Evolutionary conservation across 2,797 vertebrate genomes (phyloP), one percentile per base, ranked within the genome.

Genomic region (Pogoniulus pusillus): DNA sequence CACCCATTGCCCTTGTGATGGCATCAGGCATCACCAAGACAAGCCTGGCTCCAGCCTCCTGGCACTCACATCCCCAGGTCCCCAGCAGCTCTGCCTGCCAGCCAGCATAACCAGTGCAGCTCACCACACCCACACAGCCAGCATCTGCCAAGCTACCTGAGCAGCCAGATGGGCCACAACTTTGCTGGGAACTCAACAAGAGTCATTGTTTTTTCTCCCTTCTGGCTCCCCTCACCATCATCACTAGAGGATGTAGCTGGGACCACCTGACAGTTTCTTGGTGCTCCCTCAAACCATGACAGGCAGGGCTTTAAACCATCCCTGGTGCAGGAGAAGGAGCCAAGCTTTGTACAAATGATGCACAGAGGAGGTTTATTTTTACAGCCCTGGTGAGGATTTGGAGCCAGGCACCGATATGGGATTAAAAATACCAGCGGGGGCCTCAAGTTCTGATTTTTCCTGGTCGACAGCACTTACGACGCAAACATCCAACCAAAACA

Each of bases 391-490:
- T 8, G 78, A 84, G 81, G 45, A 63, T 93, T 85, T 49, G 0
- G 6, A 89, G 87, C 63, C 18, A 69, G 77, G 87, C 87, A 64
- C 73, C 2, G 1, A 27, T 27, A 75, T 0, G 7, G 82, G 64
- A 41, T 77, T 91, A 82, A 95, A 94, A 94, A 93, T 81, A 93
- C 32, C 82, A 26, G 60, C 1, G 2, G 68, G 39, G 77, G n/a
- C 91, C 89, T 89, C 1, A 1, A 64, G 60, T 30, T 76, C 88
- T 84, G 87, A 15, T 91, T 86, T 72, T 35, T 51, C 68, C 82
- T 2, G 1, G 79, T 86, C 80, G 13, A 23, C 9, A 8, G 12
- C 64, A 20, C 57, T 92, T 57, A 16, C 2, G 49, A 89, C 66
- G 71, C 81, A 93, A 93, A 55, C 65, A 69, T 16, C 8, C 34